Conservation (phyloP, 1,140 invertebrate genomes). For the Aleiodes sp. region DNA sequence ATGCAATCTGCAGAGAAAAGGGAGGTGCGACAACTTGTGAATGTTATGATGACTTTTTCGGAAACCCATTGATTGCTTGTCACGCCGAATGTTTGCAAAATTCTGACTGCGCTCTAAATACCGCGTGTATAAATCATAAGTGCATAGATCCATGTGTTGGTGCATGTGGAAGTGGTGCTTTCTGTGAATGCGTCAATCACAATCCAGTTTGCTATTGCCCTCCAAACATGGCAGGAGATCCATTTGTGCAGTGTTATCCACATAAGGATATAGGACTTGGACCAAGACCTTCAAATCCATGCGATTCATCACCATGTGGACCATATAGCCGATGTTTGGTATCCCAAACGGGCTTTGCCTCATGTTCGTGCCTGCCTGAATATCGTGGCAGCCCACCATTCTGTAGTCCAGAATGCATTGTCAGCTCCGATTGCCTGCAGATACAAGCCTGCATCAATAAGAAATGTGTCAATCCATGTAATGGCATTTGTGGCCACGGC, state of each 20-base stretch:
- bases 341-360: slow-evolving; percentile 75
- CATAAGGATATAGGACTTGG: slow-evolving; percentile 48
- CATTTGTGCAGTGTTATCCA: slow-evolving; percentile 77
- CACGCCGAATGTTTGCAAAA: slow-evolving; percentile 83
- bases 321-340: slow-evolving; percentile 80
- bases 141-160: slow-evolving; percentile 81
- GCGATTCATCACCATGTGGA: slow-evolving; percentile 79
- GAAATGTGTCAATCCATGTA: slow-evolving; percentile 81
- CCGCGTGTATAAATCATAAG: slow-evolving; percentile 81
- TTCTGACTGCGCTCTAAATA: slow-evolving; percentile 75
- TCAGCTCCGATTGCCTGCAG: slow-evolving; percentile 81
- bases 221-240: slow-evolving; percentile 78
- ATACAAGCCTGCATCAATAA: slow-evolving; percentile 81
- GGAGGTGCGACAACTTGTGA: slow-evolving; percentile 72
- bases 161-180: slow-evolving; percentile 79
- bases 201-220: slow-evolving; percentile 82
- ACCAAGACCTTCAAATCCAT: slow-evolving; percentile 49
- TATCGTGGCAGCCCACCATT: slow-evolving; percentile 81
- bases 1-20: slow-evolving; percentile 75
- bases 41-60: slow-evolving; percentile 74
- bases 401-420: slow-evolving; percentile 83
- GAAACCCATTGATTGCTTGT: slow-evolving; percentile 79
- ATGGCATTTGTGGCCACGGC: slow-evolving; percentile 78
- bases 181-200: slow-evolving; percentile 81
- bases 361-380: slow-evolving; percentile 82